These are phyloP conservation scores for Australoheros scitulus DNA, from an alignment of 2,113 vertebrate species.

Conservation along the genomic window DNA sequence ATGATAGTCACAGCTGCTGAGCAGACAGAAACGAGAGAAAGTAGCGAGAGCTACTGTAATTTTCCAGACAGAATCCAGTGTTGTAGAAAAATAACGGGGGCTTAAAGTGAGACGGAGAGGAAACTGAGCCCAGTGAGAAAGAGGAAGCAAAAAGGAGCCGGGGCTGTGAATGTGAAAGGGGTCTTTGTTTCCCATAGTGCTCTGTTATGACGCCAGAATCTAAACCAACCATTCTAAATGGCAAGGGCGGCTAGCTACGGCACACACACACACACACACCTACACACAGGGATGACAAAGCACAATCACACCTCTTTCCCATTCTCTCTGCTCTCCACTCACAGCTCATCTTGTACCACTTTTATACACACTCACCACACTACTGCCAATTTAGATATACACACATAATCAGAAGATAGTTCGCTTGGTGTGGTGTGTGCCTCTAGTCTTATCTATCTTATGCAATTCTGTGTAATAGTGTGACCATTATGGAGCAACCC, in stretches of 20 bases:
- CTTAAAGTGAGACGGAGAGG: conserved; percentile 30
- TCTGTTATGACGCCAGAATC: conserved; percentile 61
- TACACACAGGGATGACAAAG: conserved; percentile 43
- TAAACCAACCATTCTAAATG: conserved; percentile 52
- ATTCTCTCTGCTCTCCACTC: conserved; percentile 49
- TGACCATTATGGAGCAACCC: conserved; percentile 65
- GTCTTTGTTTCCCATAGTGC: conserved; percentile 64
- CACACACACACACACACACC: conserved; percentile 3
- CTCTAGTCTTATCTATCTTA: conserved; percentile 71
- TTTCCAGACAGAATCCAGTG: conserved; percentile 23
- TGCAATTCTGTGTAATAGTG: conserved; percentile 73
- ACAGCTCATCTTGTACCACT: conserved; percentile 58
- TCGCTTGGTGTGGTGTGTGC: conserved; percentile 49
- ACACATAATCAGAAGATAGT: conserved; percentile 48
- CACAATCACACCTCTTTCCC: conserved; percentile 56
- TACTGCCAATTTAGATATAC: conserved; percentile 46
- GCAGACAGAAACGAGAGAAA: conserved; percentile 31
- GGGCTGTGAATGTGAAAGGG: conserved; percentile 60
- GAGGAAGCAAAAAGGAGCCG: conserved; percentile 32
- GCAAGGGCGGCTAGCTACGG: conserved; percentile 4
- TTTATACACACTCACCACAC: conserved; percentile 42
- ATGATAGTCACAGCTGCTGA: conserved; percentile 45
- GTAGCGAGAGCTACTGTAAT: conserved; percentile 4
- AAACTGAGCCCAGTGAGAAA: conserved; percentile 33
- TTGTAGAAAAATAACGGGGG: conserved; percentile 29